Evolutionary conservation across 2,113 vertebrate genomes (phyloP), one percentile per base, ranked within the genome.

Genomic region (Orthonyx spaldingii): DNA sequence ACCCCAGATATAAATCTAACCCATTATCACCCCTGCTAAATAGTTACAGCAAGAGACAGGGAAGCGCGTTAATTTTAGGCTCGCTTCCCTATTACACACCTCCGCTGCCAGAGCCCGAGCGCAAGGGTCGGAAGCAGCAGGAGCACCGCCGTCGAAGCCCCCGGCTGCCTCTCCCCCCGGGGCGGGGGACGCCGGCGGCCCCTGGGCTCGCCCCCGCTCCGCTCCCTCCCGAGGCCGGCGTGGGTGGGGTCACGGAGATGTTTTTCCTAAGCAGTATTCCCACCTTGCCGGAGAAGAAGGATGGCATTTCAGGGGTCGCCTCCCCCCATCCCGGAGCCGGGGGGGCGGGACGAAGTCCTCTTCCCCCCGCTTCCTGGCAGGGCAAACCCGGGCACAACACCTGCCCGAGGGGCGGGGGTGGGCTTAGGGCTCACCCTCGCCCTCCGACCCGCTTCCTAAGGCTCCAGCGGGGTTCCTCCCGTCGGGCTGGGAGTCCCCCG

Each of bases 101-200:
- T 37, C 61, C 7, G 7, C 47, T 14, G 6, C 27, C 79, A 13
- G 24, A 42, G 46, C 44, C 37, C 20, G 21, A 33, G 44, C 26
- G 4, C 39, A 13, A 7, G 20, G 49, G 18, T 1, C n/a, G 28
- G 18, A 10, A 30, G 33, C 27, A 21, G 27, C 41, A 8, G 6
- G 9, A 35, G 42, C 49, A 1, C 4, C 1, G 27, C 5, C 3
- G 10, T 0, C 1, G 32, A 33, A 47, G 50, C 26, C 56, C 44
- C 61, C 0, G 57, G 4, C 28, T 5, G 23, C 27, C 16, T 12
- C 35, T 27, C 24, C 16, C 60, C 16, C 6, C 7, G 32, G 46
- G 2, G 19, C 11, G 23, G 33, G 18, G 20, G 24, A 46, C 9
- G n/a, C 39, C 44, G 20, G 12, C 10, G 10, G 37, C 26, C 52